These are phyloP conservation scores for Cheilosia grossa DNA, from an alignment of 2,888 invertebrate species.

Conservation along the genomic window DNA sequence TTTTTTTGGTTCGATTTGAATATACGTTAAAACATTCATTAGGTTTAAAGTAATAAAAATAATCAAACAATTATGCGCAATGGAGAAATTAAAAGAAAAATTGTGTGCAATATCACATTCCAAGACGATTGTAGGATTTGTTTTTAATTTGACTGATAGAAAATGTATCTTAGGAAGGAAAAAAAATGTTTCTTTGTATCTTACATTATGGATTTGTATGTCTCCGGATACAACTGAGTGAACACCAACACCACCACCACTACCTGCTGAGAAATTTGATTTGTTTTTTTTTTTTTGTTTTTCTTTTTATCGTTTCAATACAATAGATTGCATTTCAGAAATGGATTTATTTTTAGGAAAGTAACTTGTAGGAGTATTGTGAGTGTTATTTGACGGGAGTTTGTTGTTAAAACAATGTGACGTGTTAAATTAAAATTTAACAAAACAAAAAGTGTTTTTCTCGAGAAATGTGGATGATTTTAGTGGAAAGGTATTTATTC, in stretches of 20 bases:
- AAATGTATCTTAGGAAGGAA: slow-evolving; percentile 50
- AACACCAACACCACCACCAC: slow-evolving; percentile 77
- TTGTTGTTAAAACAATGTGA: too few species aligned
- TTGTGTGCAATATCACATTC: slow-evolving; percentile 76
- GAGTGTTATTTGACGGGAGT: too few species aligned
- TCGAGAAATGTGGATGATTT: slow-evolving; percentile 40
- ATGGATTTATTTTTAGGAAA: not conserved
- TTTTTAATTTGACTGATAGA: slow-evolving; percentile 40
- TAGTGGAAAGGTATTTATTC: not conserved
- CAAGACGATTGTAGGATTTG: slow-evolving; percentile 63
- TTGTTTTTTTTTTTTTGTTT: slow-evolving; percentile 44
- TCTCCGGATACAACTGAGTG: slow-evolving; percentile 81
- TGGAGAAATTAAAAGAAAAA: slow-evolving; percentile 49
- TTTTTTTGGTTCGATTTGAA: slow-evolving; percentile 18
- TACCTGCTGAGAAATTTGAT: slow-evolving; percentile 79
- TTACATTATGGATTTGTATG: slow-evolving; percentile 83
- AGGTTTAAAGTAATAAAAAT: slow-evolving; percentile 15
- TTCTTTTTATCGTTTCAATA: slow-evolving; percentile 33
- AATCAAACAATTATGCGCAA: slow-evolving; percentile 45
- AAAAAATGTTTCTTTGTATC: slow-evolving; percentile 72
- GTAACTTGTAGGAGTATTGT: not conserved
- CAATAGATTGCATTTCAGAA: slow-evolving; percentile 4
- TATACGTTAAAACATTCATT: slow-evolving; percentile 60
- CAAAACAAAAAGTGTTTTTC: not conserved
- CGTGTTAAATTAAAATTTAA: too few species aligned